Evolutionary conservation across 2,888 invertebrate genomes (phyloP), one percentile per base, ranked within the genome.

Genomic region (Drosophila tripunctata): DNA sequence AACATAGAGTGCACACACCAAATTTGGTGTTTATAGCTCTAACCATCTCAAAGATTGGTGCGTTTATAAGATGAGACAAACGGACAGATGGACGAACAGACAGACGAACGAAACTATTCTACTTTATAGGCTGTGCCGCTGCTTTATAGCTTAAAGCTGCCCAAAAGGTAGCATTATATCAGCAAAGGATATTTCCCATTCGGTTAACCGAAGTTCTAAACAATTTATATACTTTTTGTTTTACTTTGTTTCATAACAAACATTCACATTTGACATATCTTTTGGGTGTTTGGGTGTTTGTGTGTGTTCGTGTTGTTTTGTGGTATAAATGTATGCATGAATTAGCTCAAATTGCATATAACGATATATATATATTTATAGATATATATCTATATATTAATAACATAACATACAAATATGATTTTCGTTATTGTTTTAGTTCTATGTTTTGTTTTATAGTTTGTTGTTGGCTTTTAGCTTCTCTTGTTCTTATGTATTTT

Each of bases 191-290:
- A 71, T 58, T 17, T 15, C 0, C 8, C 17, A 14, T 33, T 75
- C 65, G 65, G 57, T 65, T 51, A 0, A 44, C 76, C 65, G 65
- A 71, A 45, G 33, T 21, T 12, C 12, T 5, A 15, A 36, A 12
- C 21, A 21, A 40, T 30, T 35, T 40, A 10, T 22, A 22, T 56
- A 31, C 12, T 55, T 61, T 17, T 52, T 47, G 30, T 56, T 75
- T 78, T 63, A 78, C 76, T 75, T 75, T 78, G 76, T 70, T 75
- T 54, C 70, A 71, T 63, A 71, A 75, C 75, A 71, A 76, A 76
- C 79, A 77, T 68, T 75, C 78, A 66, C 75, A 70, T 62, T 64
- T 57, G 40, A 76, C 62, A 63, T 47, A 62, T 62, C 40, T 65
- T 54, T 31, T 21, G 15, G 51, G 21, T 41, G 48, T 68, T 56